Percentiles rank a stretch among this genome's conserved stretches.
Conservation (phyloP, 1,140 invertebrate genomes). For the Nilaparvata lugens region DNA sequence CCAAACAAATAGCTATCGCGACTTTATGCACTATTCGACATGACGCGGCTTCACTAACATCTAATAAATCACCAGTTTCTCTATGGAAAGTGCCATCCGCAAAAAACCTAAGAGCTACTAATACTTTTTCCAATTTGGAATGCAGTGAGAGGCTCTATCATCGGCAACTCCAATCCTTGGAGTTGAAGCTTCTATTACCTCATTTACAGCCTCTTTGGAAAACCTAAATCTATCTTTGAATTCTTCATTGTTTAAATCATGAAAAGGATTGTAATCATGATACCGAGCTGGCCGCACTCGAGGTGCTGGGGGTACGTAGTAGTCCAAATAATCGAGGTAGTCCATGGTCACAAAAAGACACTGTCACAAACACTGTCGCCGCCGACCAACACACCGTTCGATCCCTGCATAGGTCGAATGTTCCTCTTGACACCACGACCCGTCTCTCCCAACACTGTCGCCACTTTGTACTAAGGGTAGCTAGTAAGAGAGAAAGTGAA, state of each 20-base stretch:
- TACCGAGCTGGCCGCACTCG: not conserved
- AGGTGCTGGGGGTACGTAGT: not conserved
- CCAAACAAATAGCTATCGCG: conserved; percentile 7
- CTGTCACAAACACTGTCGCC: too few species aligned
- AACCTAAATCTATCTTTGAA: conserved; percentile 2
- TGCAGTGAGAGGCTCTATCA: not conserved
- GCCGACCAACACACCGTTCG: too few species aligned
- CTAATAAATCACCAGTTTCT: conserved; percentile 6
- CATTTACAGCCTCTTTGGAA: conserved; percentile 7
- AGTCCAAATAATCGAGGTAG: conserved; percentile 7
- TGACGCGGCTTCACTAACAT: too few species aligned
- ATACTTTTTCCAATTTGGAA: conserved; percentile 7
- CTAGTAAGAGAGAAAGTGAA: too few species aligned
- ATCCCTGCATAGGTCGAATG: too few species aligned
- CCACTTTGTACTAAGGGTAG: too few species aligned
- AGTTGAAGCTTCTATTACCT: not conserved
- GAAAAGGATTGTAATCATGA: not conserved
- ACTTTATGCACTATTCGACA: not conserved
- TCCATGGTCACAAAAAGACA: too few species aligned
- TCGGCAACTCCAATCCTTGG: not conserved
- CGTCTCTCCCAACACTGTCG: too few species aligned
- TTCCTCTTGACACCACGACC: too few species aligned
- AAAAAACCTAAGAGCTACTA: conserved; percentile 9
- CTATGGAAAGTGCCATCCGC: not conserved
- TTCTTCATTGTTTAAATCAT: not conserved